These are phyloP conservation scores for Scaeva pyrastri DNA, from an alignment of 2,888 invertebrate genomes.

Conservation along the genomic window DNA sequence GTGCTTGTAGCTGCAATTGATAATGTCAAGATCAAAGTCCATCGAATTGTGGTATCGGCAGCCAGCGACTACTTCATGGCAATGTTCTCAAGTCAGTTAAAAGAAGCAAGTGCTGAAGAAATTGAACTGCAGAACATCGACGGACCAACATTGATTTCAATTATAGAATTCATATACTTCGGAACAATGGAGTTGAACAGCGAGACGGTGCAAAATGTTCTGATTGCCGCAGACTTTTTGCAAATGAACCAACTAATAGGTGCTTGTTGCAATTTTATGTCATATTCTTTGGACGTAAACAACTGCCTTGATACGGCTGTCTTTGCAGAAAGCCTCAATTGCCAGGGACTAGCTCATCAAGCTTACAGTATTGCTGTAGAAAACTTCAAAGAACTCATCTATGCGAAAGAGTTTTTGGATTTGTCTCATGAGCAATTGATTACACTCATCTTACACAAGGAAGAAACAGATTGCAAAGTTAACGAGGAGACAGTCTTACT, in stretches of 20 bases:
- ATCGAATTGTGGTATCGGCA: slow-evolving; percentile 28
- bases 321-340: slow-evolving; percentile 20
- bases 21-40: slow-evolving; percentile 19
- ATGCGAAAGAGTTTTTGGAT: not conserved
- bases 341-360: not conserved
- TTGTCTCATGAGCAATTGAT: slow-evolving; percentile 4
- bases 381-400: not conserved
- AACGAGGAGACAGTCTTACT: slow-evolving; percentile 10
- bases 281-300: not conserved
- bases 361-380: not conserved
- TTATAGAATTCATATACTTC: slow-evolving; percentile 22
- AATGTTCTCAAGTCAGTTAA: slow-evolving; percentile 19
- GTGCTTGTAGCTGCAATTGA: slow-evolving; percentile 17
- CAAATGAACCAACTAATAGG: slow-evolving; percentile 8
- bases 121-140: slow-evolving; percentile 1
- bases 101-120: slow-evolving; percentile 18
- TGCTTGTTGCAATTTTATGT: slow-evolving; percentile 29
- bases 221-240: slow-evolving; percentile 29
- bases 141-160: not conserved
- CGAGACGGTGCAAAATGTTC: slow-evolving; percentile 1
- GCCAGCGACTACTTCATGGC: slow-evolving; percentile 29
- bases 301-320: slow-evolving; percentile 13
- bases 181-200: not conserved
- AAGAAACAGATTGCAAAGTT: not conserved
- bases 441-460: not conserved